Conservation (phyloP, 1,140 invertebrate species). For the Anoplophora glabripennis region DNA sequence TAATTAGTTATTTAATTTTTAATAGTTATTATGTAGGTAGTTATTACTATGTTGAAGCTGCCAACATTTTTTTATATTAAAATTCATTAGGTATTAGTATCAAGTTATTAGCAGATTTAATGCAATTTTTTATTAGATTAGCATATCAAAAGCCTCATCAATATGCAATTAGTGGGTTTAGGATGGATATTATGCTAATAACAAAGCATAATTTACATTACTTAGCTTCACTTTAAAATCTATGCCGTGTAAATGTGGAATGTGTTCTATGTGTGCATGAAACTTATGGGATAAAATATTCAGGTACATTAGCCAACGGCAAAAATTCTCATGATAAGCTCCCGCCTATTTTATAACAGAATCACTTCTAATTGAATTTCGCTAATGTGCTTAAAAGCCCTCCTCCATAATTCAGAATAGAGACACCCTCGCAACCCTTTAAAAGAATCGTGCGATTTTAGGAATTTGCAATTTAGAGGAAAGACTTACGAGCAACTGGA, state of each 20-base stretch:
- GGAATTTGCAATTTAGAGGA: too few species aligned
- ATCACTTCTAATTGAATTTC: constrained; percentile 11
- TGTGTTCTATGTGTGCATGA: background rate
- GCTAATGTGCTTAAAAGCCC: background rate
- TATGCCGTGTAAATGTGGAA: too few species aligned
- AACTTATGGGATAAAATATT: constrained; percentile 4
- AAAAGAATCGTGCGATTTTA: too few species aligned
- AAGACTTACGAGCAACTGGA: too few species aligned
- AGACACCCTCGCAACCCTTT: too few species aligned
- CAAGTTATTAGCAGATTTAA: constrained; percentile 18
- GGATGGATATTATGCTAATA: constrained; percentile 9
- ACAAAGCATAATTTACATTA: constrained; percentile 10
- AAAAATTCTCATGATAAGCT: background rate
- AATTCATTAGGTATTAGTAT: too few species aligned
- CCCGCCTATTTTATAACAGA: background rate
- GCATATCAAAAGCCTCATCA: constrained; percentile 22
- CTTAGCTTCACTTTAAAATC: background rate
- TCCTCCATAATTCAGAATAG: too few species aligned
- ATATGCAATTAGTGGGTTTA: constrained; percentile 16
- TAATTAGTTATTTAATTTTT: too few species aligned
- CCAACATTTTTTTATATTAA: too few species aligned
- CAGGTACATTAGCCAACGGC: constrained; percentile 7
- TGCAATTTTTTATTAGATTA: constrained; percentile 23
- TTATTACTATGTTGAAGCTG: too few species aligned
- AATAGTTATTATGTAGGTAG: too few species aligned